Base-by-base conservation (phyloP, 2,797 vertebrate species). In the Remorina albescens region DNA sequence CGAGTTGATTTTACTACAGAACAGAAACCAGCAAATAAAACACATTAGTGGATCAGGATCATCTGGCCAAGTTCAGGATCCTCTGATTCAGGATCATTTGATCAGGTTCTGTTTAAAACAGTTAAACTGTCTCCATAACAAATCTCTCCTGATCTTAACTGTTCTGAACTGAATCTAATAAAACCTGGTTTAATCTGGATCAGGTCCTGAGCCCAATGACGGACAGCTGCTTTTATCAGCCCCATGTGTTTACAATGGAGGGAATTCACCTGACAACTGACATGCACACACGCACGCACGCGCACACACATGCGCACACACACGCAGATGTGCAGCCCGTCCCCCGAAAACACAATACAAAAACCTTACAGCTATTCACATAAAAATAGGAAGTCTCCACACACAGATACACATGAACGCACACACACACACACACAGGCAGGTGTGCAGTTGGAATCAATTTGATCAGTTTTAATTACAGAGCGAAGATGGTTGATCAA, bases 361-460 rank as follows among this genome's bases (percentile, higher is more conserved):
- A 86, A 90, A 91, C 88, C 92, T 91, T 88, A 85, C 93, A 94
- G 92, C 86, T 94, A 93, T 93, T 93, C 78, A 78, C 80, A 77
- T 71, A 67, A 83, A 85, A 86, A 86, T 56, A 81, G 70, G 50
- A 76, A 83, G 82, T 85, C 74, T 81, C 74, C 83, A 86, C 82
- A 71, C 77, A 79, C 90, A 93, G 90, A 67, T 61, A 39, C 65
- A 67, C 28, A 54, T 61, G 53, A 30, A 67, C 69, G 56, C 75
- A 58, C 62, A 72, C 59, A 70, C 62, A 71, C 63, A 67, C 28
- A 39, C 64, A 64, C 53, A 55, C 59, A 67, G 6, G 76, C 83
- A 84, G 63, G 83, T 83, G 85, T 82, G 62, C 71, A 36, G 61
- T 53, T 32, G 42, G 59, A 73, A 55, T 74, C 83, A 80, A 78